Evolutionary conservation across 2,888 invertebrate genomes (phyloP).

Genomic region (Eustalomyia histrio): DNA sequence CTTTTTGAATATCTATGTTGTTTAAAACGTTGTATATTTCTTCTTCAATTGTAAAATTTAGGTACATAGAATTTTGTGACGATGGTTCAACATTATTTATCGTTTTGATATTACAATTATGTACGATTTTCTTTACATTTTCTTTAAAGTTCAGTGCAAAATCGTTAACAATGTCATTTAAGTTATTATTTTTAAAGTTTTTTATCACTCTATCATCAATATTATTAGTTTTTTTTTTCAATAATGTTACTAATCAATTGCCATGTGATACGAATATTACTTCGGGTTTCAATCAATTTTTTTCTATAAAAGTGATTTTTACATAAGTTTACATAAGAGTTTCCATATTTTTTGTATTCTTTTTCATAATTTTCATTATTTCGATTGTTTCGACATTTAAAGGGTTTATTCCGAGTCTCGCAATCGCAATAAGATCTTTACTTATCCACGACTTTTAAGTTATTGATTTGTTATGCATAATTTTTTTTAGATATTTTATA

Average conservation of each 20-base stretch:
- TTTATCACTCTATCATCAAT: not conserved
- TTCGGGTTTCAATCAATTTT: not conserved
- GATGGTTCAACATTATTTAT: not conserved
- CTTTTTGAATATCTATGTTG: not conserved
- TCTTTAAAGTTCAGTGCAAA: too few species aligned
- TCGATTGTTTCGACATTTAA: too few species aligned
- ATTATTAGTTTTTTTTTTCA: not conserved
- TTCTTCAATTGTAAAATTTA: not conserved
- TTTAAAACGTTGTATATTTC: not conserved
- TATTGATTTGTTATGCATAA: too few species aligned
- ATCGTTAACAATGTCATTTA: not conserved
- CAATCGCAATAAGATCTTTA: too few species aligned
- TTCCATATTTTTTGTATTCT: not conserved
- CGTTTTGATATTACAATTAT: too few species aligned
- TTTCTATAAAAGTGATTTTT: not conserved
- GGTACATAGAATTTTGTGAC: not conserved
- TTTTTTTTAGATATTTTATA: too few species aligned
- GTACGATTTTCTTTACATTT: too few species aligned
- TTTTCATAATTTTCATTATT: too few species aligned
- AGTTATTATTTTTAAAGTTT: not conserved
- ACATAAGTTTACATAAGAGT: not conserved
- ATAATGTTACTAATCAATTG: not conserved
- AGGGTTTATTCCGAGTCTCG: too few species aligned
- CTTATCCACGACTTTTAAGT: too few species aligned
- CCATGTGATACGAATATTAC: not conserved